Evolutionary conservation across 2,797 vertebrate genomes (phyloP), one percentile per base, ranked within the genome.

Genomic region (Lacerta viridis): DNA sequence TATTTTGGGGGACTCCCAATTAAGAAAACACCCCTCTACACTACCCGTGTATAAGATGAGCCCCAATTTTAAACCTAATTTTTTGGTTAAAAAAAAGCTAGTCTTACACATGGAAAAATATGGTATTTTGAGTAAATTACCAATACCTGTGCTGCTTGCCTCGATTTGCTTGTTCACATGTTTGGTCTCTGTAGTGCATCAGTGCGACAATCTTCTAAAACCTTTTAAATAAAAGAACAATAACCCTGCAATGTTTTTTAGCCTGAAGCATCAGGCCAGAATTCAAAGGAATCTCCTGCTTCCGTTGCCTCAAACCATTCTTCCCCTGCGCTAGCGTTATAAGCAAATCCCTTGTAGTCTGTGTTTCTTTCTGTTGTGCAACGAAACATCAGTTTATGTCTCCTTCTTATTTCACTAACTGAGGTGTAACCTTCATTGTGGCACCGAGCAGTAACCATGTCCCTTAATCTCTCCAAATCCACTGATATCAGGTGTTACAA

Each of bases 281-380:
- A 83, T 83, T 46, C 17, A 41, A 83, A 87, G 74, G 10, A 50
- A 15, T 23, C 39, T 88, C 59, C 80, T 68, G 39, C 43, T 88
- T 64, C 23, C 7, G 2, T 15, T 5, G 4, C 29, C 61, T 84
- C 8, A 20, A 87, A 66, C 77, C 0, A 0, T 41, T 7, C 39
- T n/a, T 36, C 39, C 33, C 39, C 33, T 76, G 17, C 9, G 82
- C 64, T 69, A 10, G 39, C 39, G 29, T n/a, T 78, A 18, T 72
- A 36, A 41, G 29, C 72, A 86, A 39, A 77, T 25, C 15, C 36
- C 50, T 55, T 33, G 18, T 50, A 8, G 66, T 29, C 29, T n/a
- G 83, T 7, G 17, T 39, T 3, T 69, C 39, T 80, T 93, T 91
- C 25, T 66, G 64, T 77, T 92, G 83, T 82, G 71, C 71, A 79